Evolutionary conservation across 2,113 vertebrate species (phyloP), one percentile per base, ranked within the genome.

Genomic region (Tachycineta bicolor): DNA sequence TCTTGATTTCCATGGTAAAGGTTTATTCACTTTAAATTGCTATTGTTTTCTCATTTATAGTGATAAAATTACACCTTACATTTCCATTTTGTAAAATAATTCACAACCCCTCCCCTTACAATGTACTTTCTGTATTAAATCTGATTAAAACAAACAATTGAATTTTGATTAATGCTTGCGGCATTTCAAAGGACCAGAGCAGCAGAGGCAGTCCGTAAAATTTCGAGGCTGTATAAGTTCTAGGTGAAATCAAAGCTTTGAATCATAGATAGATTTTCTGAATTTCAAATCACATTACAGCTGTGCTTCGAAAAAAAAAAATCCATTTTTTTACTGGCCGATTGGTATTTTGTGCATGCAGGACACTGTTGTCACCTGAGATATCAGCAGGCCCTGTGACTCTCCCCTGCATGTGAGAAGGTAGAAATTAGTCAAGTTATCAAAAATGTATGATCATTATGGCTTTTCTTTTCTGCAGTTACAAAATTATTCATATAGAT

Each of bases 111-210:
- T 85, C 39, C 53, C 87, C 59, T 64, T 59, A 44, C 41, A 76
- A 68, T 44, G 37, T 87, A 46, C 18, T 43, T n/a, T 28, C 10
- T 34, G 25, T 58, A 49, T 63, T 39, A 95, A 95, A 93, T 95
- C 60, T 82, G 71, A 82, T 93, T 93, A 92, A 95, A 94, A 89
- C 10, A 90, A 87, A 88, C 67, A 93, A 80, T 33, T 89, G 76
- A 88, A 33, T 95, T 96, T 89, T 82, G 56, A 89, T 94, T 83
- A 89, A 77, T 53, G 24, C n/a, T 70, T 76, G 12, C 47, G 29
- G 17, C 46, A 39, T 83, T 94, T 92, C 49, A 58, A 53, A 92
- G n/a, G 14, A 46, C 37, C 34, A 14, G 49, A 73, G 53, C 26
- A 24, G 67, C 31, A 68, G 58, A 67, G 85, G 49, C 41, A 59